A percentile compares a stretch with the other conserved stretches of the same genome.
Conservation (phyloP, 1,140 invertebrate genomes). For the Bombus terrestris region DNA sequence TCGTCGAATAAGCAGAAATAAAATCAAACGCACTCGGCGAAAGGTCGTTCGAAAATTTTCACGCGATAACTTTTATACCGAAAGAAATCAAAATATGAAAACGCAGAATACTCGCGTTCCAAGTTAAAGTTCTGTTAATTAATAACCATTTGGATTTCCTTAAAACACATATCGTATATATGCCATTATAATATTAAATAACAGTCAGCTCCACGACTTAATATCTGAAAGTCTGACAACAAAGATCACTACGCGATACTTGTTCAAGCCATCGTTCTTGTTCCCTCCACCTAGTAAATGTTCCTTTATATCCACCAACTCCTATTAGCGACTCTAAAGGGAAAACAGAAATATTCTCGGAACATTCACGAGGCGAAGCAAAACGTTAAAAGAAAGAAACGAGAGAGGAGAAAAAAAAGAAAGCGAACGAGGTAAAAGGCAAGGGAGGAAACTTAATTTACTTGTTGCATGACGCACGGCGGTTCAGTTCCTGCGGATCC, state of each 20-base stretch:
- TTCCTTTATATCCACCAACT: too few species aligned
- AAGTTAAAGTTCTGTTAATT: neutral
- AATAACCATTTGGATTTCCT: neutral
- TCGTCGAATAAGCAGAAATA: too few species aligned
- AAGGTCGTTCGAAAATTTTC: too few species aligned
- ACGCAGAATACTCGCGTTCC: neutral
- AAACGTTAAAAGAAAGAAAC: too few species aligned
- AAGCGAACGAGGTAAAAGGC: neutral
- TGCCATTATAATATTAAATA: neutral
- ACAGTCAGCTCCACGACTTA: neutral
- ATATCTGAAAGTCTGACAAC: neutral
- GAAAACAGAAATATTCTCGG: constrained; percentile 7
- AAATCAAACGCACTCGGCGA: too few species aligned
- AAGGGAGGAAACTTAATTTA: constrained; percentile 31
- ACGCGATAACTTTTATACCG: too few species aligned
- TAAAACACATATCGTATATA: too few species aligned
- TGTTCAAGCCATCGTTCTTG: neutral
- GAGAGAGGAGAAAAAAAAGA: neutral
- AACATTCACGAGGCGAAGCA: neutral
- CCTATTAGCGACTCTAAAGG: neutral
- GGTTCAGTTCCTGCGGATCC: constrained; percentile 7
- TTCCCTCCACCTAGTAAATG: neutral
- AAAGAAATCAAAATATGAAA: neutral
- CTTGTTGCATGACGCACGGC: constrained; percentile 28
- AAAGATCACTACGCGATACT: neutral